Conservation (phyloP, 2,113 vertebrate genomes). For the Tyto alba region DNA sequence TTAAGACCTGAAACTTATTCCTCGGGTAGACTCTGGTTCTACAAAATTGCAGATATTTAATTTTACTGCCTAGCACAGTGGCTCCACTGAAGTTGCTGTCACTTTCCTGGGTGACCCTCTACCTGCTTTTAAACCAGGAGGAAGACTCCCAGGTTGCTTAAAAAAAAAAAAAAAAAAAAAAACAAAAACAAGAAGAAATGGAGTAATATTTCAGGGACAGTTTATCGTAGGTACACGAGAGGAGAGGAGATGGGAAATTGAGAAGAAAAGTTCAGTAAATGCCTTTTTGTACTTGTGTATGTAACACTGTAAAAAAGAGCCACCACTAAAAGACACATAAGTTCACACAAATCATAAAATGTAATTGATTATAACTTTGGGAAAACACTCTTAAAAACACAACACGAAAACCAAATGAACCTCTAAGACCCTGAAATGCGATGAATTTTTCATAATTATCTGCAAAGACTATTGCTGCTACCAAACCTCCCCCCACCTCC, state of each 20-base stretch:
- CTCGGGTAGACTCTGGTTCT: neutral
- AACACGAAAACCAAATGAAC: neutral
- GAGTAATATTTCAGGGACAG: neutral
- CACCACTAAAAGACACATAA: neutral
- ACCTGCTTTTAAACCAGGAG: neutral
- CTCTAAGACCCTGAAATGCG: neutral
- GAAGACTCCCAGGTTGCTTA: neutral
- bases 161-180: neutral
- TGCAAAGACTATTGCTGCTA: neutral
- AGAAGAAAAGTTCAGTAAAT: neutral
- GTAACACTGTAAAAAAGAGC: neutral
- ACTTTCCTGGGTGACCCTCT: neutral
- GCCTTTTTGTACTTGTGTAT: neutral
- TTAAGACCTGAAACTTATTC: neutral
- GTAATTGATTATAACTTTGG: neutral
- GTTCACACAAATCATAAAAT: neutral
- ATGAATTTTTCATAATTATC: neutral
- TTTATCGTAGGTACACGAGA: neutral
- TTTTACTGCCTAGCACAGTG: neutral
- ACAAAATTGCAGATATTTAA: neutral
- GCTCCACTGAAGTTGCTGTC: neutral
- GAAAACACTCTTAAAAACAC: neutral
- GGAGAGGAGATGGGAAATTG: too few species aligned
- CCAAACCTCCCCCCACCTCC: neutral
- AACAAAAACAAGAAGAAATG: rapidly evolving